Evolutionary conservation across 2,888 invertebrate genomes (phyloP).

Genomic region (Epirrhoe tristata): DNA sequence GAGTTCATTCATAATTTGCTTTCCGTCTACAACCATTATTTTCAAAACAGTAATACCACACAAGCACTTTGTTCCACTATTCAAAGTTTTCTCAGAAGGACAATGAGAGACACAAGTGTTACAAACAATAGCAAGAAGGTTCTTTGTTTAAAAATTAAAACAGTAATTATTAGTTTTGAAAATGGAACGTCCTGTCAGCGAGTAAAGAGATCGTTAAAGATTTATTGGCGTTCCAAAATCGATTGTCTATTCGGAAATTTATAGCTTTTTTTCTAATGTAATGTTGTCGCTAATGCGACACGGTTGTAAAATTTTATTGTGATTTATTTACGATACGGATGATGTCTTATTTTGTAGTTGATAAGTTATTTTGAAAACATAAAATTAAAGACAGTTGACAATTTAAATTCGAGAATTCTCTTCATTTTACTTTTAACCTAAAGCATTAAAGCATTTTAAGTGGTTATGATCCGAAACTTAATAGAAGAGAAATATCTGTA

Average conservation of each 20-base stretch:
- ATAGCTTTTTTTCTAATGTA: constrained; percentile 39
- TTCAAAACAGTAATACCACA: constrained; percentile 73
- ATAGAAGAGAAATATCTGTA: constrained; percentile 22
- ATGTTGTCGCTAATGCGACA: constrained; percentile 36
- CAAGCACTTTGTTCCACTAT: constrained; percentile 53
- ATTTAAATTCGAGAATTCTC: neutral
- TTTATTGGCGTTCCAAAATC: constrained; percentile 53
- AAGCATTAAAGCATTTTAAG: neutral
- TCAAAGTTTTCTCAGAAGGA: constrained; percentile 62
- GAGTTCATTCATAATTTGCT: constrained; percentile 53
- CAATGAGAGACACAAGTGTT: constrained; percentile 40
- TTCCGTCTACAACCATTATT: constrained; percentile 55
- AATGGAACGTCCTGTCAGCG: constrained; percentile 51
- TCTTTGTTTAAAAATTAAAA: constrained; percentile 53
- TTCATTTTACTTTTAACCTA: neutral
- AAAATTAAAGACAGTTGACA: neutral
- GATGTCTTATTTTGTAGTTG: constrained; percentile 24
- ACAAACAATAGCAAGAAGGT: constrained; percentile 40
- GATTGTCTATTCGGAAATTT: constrained; percentile 50
- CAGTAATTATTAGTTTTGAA: constrained; percentile 62
- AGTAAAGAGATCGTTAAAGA: constrained; percentile 43
- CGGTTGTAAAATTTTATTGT: constrained; percentile 36
- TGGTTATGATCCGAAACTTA: constrained; percentile 21
- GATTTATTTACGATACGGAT: constrained; percentile 31
- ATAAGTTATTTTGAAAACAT: constrained; percentile 5